Percentiles rank a stretch among this genome's conserved stretches.
Evolutionary conservation across 2,797 vertebrate genomes (phyloP).

Genomic region (Molossus molossus): DNA sequence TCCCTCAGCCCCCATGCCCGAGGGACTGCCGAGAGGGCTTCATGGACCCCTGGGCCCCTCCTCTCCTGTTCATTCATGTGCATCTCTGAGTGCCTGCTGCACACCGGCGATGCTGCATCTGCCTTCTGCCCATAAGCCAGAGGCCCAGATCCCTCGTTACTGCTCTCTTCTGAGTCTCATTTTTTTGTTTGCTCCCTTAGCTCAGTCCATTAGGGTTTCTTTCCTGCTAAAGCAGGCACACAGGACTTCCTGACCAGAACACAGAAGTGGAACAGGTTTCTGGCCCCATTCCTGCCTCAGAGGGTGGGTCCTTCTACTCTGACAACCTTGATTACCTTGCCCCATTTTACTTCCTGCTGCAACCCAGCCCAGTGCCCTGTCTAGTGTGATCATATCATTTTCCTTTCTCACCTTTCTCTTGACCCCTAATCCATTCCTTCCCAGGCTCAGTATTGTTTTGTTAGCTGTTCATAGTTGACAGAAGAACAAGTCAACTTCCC

Average conservation of each 20-base stretch:
- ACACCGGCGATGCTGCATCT: background rate
- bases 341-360: slow-evolving; percentile 64
- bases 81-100: background rate
- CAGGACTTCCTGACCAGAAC: slow-evolving; percentile 24
- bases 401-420: slow-evolving; percentile 59
- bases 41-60: background rate
- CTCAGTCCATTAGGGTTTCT: background rate
- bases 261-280: slow-evolving; percentile 64
- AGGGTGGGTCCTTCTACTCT: slow-evolving; percentile 69
- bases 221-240: background rate
- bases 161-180: background rate
- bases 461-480: slow-evolving; percentile 32
- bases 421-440: background rate
- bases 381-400: slow-evolving; percentile 40
- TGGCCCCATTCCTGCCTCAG: slow-evolving; percentile 20
- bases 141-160: background rate
- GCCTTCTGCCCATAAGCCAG: background rate
- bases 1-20: background rate
- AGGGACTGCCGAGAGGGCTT: background rate
- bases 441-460: slow-evolving; percentile 52
- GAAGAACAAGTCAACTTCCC: slow-evolving; percentile 8
- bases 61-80: background rate
- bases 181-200: background rate
- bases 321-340: slow-evolving; percentile 55
- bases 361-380: slow-evolving; percentile 54